These are phyloP conservation scores for Lagria hirta DNA, from an alignment of 2,888 invertebrate genomes.

Conservation along the genomic window DNA sequence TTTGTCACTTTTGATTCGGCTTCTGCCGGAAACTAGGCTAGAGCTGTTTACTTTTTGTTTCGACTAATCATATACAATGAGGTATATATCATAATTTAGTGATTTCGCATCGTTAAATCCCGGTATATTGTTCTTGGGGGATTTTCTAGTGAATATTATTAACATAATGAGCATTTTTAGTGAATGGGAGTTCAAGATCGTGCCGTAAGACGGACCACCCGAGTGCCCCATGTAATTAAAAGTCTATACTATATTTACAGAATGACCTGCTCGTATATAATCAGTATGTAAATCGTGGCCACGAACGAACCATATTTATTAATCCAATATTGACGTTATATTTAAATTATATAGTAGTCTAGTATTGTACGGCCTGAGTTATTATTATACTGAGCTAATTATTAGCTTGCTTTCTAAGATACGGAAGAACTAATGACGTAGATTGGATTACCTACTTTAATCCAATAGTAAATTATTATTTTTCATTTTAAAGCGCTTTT, in stretches of 20 bases:
- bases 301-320: conserved; percentile 52
- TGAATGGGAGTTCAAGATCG: conserved; percentile 43
- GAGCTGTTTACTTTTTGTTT: too few relatives aligned
- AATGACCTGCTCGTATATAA: conserved; percentile 44
- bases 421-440: conserved; percentile 28
- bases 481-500: too few relatives aligned
- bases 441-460: neutral
- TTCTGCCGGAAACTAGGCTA: too few relatives aligned
- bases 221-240: conserved; percentile 52
- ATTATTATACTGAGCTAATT: conserved; percentile 48
- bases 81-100: too few relatives aligned
- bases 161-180: conserved; percentile 27
- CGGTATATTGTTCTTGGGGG: conserved; percentile 13
- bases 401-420: conserved; percentile 35
- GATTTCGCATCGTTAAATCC: conserved; percentile 21
- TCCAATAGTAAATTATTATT: too few relatives aligned
- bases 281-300: conserved; percentile 54
- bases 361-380: conserved; percentile 46
- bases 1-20: too few relatives aligned
- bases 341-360: conserved; percentile 49
- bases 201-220: conserved; percentile 51
- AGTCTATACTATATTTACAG: conserved; percentile 46
- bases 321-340: conserved; percentile 52
- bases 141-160: conserved; percentile 18
- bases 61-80: too few relatives aligned